Base-by-base conservation (phyloP, 2,888 invertebrate species). In the Amiota minor region DNA sequence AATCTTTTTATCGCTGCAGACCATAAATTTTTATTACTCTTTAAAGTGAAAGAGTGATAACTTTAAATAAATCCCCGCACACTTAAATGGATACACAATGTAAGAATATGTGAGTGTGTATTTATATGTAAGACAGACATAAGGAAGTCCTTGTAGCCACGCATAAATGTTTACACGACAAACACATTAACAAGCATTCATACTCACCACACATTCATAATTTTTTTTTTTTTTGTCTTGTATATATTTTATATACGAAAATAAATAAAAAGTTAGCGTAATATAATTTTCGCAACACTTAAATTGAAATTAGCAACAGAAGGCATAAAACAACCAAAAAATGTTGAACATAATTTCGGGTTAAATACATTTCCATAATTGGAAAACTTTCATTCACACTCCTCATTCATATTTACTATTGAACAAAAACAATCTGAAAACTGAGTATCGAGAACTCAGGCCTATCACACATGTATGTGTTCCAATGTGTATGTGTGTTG, bases 361-460 rank as follows among this genome's bases (percentile, higher is more conserved):
- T 61, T 61, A 61, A 61, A 61, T 23, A 61, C 61, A 61, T 61
- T 61, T 61, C 23, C 61, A 61, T 61, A 61, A 61, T 35, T 61
- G 61, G 23, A 61, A 20, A 12, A 61, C 61, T 23, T 12, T 23
- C 9, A 61, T 35, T 10, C 3, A 35, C 18, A 9, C 20, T 16
- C 11, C 59, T 12, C 23, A 23, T 23, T 23, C 61, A 23, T 23
- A 61, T 18, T 23, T 12, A 61, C 14, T 56, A 16, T 56, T 56
- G 11, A 20, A 62, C 35, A 62, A 23, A 62, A 23, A 8, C 20
- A 12, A 12, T 4, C 14, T 1, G 4, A 45, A 62, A 62, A 16
- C 45, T 62, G 62, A 62, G 14, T 35, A 62, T 10, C 10, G 18
- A 16, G 10, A 59, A 59, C 59, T 18, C 20, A 59, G 23, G 23